Evolutionary conservation across 2,888 invertebrate species (phyloP), one percentile per base, ranked within the genome.

Genomic region (Thelaira solivaga): DNA sequence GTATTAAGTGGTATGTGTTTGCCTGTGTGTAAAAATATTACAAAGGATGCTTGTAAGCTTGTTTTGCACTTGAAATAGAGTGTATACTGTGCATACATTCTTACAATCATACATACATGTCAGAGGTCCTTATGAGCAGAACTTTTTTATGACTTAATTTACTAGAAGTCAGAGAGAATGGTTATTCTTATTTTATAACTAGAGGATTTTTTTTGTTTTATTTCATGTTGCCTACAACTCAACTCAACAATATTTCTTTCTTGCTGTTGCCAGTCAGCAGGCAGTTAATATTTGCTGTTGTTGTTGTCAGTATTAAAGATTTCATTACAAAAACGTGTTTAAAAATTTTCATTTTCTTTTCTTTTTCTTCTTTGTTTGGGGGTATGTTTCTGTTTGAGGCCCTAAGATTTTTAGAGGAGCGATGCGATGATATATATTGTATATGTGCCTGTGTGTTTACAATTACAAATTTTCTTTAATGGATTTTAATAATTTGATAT

Each of bases 61-160:
- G 45, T 16, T 69, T 65, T 69, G 78, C 68, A 78, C 78, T 74
- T 71, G 74, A 72, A 72, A 64, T 16, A 22, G 20, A 69, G 59
- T 53, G 3, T n/a, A n/a, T n/a, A n/a, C n/a, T n/a, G n/a, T n/a
- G n/a, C n/a, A n/a, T n/a, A n/a, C n/a, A n/a, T n/a, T n/a, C n/a
- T n/a, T n/a, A n/a, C n/a, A n/a, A n/a, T n/a, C n/a, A n/a, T 4
- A 2, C 34, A 11, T 8, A 55, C 16, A 64, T 39, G 53, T 24
- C 41, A 45, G 45, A 29, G 34, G 55, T 61, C 39, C 64, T 77
- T 45, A 36, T n/a, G n/a, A 45, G 47, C 68, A 36, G 6, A 34
- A 45, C 8, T 36, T 65, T 65, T 41, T 73, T 65, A 73, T 57
- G 65, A 16, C 59, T 65, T 51, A 73, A 73, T 73, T 65, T 73